A percentile compares a stretch with the other conserved stretches of the same genome.
Evolutionary conservation across 2,888 invertebrate species (phyloP).

Genomic region (Acanthococcus lagerstroemiae): DNA sequence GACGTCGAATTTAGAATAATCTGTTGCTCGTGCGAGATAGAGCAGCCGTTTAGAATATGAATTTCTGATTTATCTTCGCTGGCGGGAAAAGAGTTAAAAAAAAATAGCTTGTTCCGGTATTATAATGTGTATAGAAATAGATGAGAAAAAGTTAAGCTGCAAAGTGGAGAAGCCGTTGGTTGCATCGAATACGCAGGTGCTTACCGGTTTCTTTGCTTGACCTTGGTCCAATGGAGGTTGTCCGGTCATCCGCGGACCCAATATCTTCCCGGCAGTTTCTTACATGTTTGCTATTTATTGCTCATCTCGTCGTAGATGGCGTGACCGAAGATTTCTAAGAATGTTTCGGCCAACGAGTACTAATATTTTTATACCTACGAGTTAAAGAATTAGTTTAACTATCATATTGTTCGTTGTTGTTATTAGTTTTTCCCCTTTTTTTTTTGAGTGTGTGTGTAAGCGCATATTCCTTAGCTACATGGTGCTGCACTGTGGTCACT

Average conservation of each 20-base stretch:
- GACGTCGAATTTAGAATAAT: no score
- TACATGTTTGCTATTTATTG: constrained; percentile 2
- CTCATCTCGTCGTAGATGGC: not conserved
- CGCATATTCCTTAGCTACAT: no score
- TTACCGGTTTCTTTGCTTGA: constrained; percentile 25
- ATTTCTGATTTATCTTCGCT: not conserved
- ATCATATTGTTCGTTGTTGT: no score
- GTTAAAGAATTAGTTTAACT: no score
- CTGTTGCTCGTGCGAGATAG: not conserved
- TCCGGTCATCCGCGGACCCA: constrained; percentile 26
- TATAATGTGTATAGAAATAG: not conserved
- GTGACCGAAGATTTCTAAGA: not conserved
- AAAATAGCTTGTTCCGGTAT: not conserved
- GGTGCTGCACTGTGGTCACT: no score
- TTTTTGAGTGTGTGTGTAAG: no score
- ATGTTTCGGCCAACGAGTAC: no score
- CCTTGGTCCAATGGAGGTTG: constrained; percentile 30
- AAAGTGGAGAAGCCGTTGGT: no score
- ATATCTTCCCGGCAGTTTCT: constrained; percentile 8
- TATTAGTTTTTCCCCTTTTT: no score
- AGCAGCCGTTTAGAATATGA: not conserved
- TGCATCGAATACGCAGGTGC: constrained; percentile 16
- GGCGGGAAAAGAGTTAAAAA: not conserved
- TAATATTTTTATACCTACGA: no score
- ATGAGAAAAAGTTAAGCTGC: not conserved